Evolutionary conservation across 2,113 vertebrate species (phyloP), one percentile per base, ranked within the genome.

Genomic region (Brachyhypopomus occidentalis): DNA sequence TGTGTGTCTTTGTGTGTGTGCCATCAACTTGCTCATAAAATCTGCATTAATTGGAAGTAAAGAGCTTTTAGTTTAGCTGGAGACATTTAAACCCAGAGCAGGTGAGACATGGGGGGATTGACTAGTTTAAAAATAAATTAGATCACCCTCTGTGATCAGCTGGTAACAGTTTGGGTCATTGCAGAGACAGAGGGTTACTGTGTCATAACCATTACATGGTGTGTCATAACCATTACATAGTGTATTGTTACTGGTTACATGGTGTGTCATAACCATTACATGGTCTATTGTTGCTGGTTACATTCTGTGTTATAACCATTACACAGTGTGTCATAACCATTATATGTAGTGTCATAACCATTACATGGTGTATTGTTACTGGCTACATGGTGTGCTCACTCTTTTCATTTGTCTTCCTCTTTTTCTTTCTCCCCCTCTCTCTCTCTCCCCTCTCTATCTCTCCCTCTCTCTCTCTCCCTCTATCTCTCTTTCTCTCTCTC

Each of bases 111-210:
- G 23, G n/a, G 48, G 34, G 23, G 60, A 66, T 11, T 30, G 14
- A 55, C 36, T 48, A 16, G 45, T 55, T 72, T 20, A n/a, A 34
- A 20, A 22, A 56, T 34, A 12, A 2, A 73, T 58, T 6, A 38
- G 38, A 38, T 38, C 38, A 45, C 41, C 41, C 2, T 45, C 30
- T 66, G 25, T 66, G 14, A 67, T 20, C 30, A 19, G 14, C 94
- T 87, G 93, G 12, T 67, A 3, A 48, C 41, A 72, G 19, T 36
- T 12, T 38, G 12, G 27, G 41, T 12, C 20, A 38, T 66, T 19
- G 41, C 41, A 48, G 41, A 48, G 36, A 38, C 36, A 38, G 36
- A 38, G n/a, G n/a, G n/a, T n/a, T n/a, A n/a, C n/a, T n/a, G n/a
- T n/a, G n/a, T n/a, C n/a, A n/a, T n/a, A 30, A 30, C 30, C 30